Evolutionary conservation across 2,888 invertebrate genomes (phyloP).

Genomic region (Catocala sponsa): DNA sequence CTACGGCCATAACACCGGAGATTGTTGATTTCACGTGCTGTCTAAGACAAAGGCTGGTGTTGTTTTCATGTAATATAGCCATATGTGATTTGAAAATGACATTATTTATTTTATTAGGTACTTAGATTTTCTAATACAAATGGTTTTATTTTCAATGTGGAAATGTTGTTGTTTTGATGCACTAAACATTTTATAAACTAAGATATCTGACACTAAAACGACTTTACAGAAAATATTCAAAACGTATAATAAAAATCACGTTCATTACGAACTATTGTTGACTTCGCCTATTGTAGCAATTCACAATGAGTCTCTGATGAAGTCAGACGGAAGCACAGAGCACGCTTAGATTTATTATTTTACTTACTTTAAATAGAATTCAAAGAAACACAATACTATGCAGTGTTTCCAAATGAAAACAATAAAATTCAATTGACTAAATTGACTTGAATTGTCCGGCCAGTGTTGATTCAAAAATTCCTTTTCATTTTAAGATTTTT

Average conservation of each 20-base stretch:
- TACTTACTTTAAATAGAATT: slow-evolving; percentile 31
- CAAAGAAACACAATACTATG: slow-evolving; percentile 22
- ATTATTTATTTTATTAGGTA: no score
- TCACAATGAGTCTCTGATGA: slow-evolving; percentile 63
- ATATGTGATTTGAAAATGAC: no score
- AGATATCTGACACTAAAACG: no score
- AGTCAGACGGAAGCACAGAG: slow-evolving; percentile 44
- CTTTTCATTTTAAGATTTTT: slow-evolving; percentile 22
- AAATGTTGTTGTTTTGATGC: no score
- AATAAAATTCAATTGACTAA: slow-evolving; percentile 30
- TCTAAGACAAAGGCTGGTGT: no score
- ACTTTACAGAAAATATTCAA: slow-evolving; percentile 40
- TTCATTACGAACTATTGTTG: slow-evolving; percentile 68
- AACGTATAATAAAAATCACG: slow-evolving; percentile 39
- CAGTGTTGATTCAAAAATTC: slow-evolving; percentile 24
- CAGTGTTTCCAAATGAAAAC: slow-evolving; percentile 20
- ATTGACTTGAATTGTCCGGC: slow-evolving; percentile 18
- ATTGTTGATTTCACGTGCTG: no score
- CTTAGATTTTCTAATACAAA: no score
- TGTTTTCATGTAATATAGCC: no score
- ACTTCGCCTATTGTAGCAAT: slow-evolving; percentile 56
- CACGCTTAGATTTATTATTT: slow-evolving; percentile 33
- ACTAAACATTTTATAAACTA: no score
- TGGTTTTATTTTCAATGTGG: no score
- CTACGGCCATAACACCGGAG: no score